Evolutionary conservation across 1,140 invertebrate genomes (phyloP), one percentile per base, ranked within the genome.

Genomic region (Aphaenogaster rudis): DNA sequence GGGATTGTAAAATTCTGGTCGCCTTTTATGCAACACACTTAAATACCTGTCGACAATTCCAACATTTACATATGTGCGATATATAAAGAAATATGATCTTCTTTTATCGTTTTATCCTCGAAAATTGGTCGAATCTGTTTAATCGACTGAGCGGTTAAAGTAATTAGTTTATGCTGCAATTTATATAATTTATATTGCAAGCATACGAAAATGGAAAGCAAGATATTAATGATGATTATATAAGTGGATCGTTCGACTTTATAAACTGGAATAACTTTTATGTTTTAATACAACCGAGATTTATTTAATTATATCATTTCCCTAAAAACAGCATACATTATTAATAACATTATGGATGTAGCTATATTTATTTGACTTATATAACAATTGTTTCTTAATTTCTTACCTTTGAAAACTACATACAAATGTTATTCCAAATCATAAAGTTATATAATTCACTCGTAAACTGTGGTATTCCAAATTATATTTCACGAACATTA

Each of bases 91-190:
- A 50, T 2, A 42, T 11, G 2, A 74, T 33, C 17, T 4, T 39
- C 28, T 50, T 74, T 72, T 11, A 36, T 72, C 11, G 17, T 82
- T 33, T 61, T 42, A 17, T 13, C 28, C 9, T 4, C 15, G 42
- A 84, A 84, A 84, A 84, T 84, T 84, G 80, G 69, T 84, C 80
- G 80, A 84, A 61, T 71, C 6, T 74, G 5, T 15, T 54, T 6
- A 36, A 8, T 50, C 28, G 17, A 57, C 33, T 39, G 17, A 76
- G 1, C 3, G 0, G 11, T 21, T 57, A 28, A 48, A 69, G 13
- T n/a, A n/a, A 54, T 52, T 42, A 15, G n/a, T 21, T 6, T 13
- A 36, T 11, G n/a, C 11, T 59, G 3, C 48, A 66, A n/a, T 33
- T 36, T 52, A 36, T 33, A 36, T 5, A 66, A n/a, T 33, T 36